Evolutionary conservation across 2,113 vertebrate genomes (phyloP).

Genomic region (Zapornia atra): DNA sequence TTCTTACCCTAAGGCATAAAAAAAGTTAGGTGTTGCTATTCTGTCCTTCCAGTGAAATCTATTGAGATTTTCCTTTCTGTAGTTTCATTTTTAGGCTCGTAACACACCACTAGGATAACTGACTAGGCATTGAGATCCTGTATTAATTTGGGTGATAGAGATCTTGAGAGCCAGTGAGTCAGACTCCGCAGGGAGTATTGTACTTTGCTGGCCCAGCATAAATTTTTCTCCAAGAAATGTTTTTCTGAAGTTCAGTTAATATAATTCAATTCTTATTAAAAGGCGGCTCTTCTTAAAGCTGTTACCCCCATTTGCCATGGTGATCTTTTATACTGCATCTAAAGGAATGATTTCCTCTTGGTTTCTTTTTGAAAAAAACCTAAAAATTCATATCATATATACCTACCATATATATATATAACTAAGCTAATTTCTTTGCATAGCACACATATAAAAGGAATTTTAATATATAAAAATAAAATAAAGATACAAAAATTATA

Average conservation of each 20-base stretch:
- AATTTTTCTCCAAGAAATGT: neutral
- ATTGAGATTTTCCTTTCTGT: neutral
- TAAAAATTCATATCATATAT: no score
- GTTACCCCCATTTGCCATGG: neutral
- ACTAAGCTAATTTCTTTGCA: neutral
- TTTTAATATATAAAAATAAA: neutral
- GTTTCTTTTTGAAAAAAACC: neutral
- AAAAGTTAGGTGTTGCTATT: neutral
- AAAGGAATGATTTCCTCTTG: neutral
- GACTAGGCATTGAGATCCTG: neutral
- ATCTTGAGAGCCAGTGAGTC: neutral
- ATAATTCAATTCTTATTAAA: neutral
- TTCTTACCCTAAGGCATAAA: neutral
- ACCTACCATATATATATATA: no score
- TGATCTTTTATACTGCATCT: neutral
- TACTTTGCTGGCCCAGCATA: neutral
- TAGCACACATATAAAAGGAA: neutral
- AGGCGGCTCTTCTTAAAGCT: neutral
- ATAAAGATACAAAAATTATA: no score
- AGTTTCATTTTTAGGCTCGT: neutral
- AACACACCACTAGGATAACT: neutral
- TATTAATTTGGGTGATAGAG: neutral
- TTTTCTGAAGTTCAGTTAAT: neutral
- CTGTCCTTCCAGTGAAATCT: neutral
- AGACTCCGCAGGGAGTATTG: rapidly evolving